phyloP scores from a whole-genome alignment of 2,888 invertebrate genomes.

The Agrotis exclamationis region DNA sequence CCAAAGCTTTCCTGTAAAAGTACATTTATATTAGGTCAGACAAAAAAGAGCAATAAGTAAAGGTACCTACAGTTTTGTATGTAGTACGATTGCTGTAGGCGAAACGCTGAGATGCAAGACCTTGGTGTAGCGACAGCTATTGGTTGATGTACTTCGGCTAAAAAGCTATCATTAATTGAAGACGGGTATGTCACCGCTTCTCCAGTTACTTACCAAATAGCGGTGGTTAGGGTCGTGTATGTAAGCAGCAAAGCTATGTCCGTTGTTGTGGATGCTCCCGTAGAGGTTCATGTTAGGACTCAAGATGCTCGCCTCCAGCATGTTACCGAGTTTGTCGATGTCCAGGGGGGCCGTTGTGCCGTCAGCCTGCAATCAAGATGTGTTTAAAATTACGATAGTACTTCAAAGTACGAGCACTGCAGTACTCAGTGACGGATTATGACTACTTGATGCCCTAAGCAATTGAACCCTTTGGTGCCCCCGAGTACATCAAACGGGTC shows the following conservation, averaged over 20 bases:
- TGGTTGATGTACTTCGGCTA: too few species aligned
- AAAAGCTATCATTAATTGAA: too few species aligned
- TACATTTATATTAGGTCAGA: background rate
- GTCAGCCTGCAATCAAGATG: conserved; percentile 78
- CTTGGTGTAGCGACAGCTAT: too few species aligned
- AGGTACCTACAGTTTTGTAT: too few species aligned
- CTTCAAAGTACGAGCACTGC: too few species aligned
- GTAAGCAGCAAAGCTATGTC: conserved; percentile 93
- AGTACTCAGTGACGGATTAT: too few species aligned
- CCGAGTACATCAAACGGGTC: too few species aligned
- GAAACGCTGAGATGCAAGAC: too few species aligned
- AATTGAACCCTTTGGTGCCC: too few species aligned
- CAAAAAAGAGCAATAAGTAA: background rate
- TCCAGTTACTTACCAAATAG: conserved; percentile 91
- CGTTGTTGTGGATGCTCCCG: conserved; percentile 94
- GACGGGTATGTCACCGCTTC: background rate
- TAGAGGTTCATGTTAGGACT: conserved; percentile 92
- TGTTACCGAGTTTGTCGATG: conserved; percentile 94
- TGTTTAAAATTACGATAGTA: background rate
- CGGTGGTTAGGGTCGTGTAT: conserved; percentile 94
- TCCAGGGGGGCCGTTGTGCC: conserved; percentile 89
- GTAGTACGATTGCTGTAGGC: background rate
- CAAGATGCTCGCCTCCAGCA: conserved; percentile 93
- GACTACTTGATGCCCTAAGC: too few species aligned
- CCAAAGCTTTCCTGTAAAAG: conserved; percentile 93